A percentile compares a stretch with the other conserved stretches of the same genome.
Evolutionary conservation across 1,140 invertebrate genomes (phyloP).

Genomic region (Megalopta genalis): DNA sequence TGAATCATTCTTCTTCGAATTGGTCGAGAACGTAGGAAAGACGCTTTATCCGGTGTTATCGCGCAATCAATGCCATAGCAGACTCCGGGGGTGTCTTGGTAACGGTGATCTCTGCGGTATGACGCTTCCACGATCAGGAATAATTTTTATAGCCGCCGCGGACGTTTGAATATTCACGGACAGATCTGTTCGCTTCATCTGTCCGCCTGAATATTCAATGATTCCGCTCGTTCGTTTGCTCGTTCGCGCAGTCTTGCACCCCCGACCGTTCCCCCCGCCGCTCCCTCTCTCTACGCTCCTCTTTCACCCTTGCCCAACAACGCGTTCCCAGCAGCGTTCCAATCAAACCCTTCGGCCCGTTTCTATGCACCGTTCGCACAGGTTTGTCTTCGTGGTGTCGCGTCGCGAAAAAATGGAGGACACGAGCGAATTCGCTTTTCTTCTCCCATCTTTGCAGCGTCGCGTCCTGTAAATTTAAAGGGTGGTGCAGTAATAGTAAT

Average conservation of each 20-base stretch:
- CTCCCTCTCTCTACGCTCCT: too few relatives aligned
- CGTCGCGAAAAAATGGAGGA: neutral
- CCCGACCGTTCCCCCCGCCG: neutral
- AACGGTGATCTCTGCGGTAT: slow-evolving; percentile 32
- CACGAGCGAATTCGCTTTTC: too few relatives aligned
- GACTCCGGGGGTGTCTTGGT: slow-evolving; percentile 39
- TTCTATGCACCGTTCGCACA: slow-evolving; percentile 39
- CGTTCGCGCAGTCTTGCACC: slow-evolving; percentile 46
- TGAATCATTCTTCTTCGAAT: slow-evolving; percentile 7
- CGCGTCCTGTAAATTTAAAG: too few relatives aligned
- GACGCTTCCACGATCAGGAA: slow-evolving; percentile 45
- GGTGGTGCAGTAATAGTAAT: too few relatives aligned
- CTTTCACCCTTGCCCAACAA: too few relatives aligned
- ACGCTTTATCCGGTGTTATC: slow-evolving; percentile 43
- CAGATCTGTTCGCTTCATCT: slow-evolving; percentile 66
- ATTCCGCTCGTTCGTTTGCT: slow-evolving; percentile 54
- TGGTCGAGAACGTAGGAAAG: neutral
- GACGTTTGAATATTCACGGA: slow-evolving; percentile 63
- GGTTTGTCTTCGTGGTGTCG: slow-evolving; percentile 34
- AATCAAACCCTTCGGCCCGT: slow-evolving; percentile 49
- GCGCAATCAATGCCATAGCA: slow-evolving; percentile 45
- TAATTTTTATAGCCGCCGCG: slow-evolving; percentile 59
- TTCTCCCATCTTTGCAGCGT: too few relatives aligned
- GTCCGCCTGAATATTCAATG: slow-evolving; percentile 67
- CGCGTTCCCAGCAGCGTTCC: slow-evolving; percentile 36